Evolutionary conservation across 2,113 vertebrate genomes (phyloP).

Genomic region (Thryonomys swinderianus): DNA sequence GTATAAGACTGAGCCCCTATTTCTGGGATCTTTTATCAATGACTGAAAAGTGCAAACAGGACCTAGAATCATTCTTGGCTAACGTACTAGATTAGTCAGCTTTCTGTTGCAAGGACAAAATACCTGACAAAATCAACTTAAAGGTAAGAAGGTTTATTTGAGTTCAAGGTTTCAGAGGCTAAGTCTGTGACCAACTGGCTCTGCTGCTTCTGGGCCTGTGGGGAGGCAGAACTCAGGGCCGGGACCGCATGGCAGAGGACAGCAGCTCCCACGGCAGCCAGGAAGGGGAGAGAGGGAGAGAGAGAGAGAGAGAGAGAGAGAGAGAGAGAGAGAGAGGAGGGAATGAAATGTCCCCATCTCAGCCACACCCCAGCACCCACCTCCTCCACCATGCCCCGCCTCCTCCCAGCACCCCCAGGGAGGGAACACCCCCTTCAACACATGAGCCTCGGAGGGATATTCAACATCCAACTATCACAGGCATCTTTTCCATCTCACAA

Average conservation of each 20-base stretch:
- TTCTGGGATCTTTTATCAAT: background rate
- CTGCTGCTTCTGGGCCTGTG: background rate
- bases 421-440: background rate
- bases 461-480: background rate
- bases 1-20: background rate
- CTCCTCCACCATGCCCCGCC: background rate
- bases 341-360: background rate
- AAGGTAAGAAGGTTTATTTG: background rate
- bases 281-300: background rate
- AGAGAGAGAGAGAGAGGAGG: background rate
- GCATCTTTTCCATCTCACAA: background rate
- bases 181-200: background rate
- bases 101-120: background rate
- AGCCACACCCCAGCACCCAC: background rate
- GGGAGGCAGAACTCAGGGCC: background rate
- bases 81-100: background rate
- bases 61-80: background rate
- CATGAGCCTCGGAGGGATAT: background rate
- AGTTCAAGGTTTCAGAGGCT: background rate
- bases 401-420: background rate
- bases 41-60: background rate
- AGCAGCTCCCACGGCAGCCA: background rate
- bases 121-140: background rate
- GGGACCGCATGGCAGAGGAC: background rate
- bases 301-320: background rate